Conservation (phyloP, 2,113 vertebrate genomes). For the Tylochromis polylepis region DNA sequence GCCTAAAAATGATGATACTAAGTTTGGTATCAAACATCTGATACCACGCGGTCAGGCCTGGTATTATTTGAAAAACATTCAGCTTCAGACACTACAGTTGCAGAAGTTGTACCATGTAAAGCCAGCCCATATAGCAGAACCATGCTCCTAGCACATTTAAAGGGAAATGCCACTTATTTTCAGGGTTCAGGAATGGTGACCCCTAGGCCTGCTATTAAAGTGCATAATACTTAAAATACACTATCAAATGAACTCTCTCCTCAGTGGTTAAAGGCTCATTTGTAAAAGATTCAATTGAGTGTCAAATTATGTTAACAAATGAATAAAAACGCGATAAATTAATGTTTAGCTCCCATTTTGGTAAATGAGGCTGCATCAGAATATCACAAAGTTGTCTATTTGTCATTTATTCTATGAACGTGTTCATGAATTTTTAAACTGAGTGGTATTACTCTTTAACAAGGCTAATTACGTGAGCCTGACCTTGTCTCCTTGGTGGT, state of each 20-base stretch:
- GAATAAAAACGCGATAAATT: neutral
- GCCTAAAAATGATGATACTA: neutral
- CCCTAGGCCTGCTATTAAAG: neutral
- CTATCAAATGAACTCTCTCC: neutral
- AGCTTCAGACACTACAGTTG: neutral
- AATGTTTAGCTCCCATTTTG: neutral
- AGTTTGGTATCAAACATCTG: neutral
- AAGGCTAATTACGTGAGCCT: constrained; percentile 28
- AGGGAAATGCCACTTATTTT: constrained; percentile 55
- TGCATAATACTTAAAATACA: neutral
- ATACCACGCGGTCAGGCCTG: neutral
- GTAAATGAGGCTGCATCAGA: neutral
- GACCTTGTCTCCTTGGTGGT: constrained; percentile 79
- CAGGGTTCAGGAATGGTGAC: neutral
- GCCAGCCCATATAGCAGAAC: neutral
- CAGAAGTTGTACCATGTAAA: constrained; percentile 14
- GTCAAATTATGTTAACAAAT: neutral
- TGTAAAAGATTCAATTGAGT: neutral
- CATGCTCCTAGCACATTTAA: constrained; percentile 31
- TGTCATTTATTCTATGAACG: neutral
- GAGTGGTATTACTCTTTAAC: constrained; percentile 56
- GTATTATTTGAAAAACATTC: neutral
- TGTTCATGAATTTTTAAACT: neutral
- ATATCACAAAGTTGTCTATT: neutral
- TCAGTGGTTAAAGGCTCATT: neutral